These are phyloP conservation scores for Chymomyza procnemis DNA, from an alignment of 2,888 invertebrate species.

Conservation along the genomic window DNA sequence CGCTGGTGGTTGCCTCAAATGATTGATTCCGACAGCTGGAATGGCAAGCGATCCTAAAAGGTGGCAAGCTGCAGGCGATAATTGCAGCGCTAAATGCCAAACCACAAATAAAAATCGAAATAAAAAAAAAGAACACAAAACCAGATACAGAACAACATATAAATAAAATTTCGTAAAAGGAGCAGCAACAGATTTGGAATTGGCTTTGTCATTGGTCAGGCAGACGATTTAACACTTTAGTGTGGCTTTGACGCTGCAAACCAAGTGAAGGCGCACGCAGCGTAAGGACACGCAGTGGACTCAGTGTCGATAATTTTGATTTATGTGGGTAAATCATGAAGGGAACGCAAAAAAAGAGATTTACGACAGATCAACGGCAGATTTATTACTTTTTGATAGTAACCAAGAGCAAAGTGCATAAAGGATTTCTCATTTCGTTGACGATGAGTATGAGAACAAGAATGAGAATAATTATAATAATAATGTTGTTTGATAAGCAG, in stretches of 20 bases:
- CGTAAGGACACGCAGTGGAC: background rate
- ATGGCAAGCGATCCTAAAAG: constrained; percentile 8
- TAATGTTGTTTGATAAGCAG: constrained; percentile 21
- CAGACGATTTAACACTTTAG: constrained; percentile 6
- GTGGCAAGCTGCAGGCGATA: constrained; percentile 50
- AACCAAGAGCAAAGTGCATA: constrained; percentile 36
- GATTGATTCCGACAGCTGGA: constrained; percentile 76
- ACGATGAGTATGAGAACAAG: constrained; percentile 17
- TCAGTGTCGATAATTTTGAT: constrained; percentile 75
- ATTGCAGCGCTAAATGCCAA: constrained; percentile 64
- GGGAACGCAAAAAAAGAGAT: constrained; percentile 70
- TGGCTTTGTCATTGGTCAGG: background rate
- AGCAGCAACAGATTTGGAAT: background rate
- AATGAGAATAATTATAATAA: background rate
- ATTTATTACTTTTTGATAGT: constrained; percentile 77
- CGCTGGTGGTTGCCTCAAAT: constrained; percentile 66
- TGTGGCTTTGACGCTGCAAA: constrained; percentile 20
- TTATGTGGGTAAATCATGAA: constrained; percentile 77
- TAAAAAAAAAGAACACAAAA: background rate
- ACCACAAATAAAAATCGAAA: constrained; percentile 39
- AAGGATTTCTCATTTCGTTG: constrained; percentile 39
- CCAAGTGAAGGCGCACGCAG: constrained; percentile 39
- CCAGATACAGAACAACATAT: background rate
- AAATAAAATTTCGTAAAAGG: background rate
- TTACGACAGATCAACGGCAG: constrained; percentile 76